Percentiles rank a stretch among this genome's conserved stretches.
phyloP scores from a whole-genome alignment of 2,797 vertebrate genomes.

The Phataginus tricuspis region DNA sequence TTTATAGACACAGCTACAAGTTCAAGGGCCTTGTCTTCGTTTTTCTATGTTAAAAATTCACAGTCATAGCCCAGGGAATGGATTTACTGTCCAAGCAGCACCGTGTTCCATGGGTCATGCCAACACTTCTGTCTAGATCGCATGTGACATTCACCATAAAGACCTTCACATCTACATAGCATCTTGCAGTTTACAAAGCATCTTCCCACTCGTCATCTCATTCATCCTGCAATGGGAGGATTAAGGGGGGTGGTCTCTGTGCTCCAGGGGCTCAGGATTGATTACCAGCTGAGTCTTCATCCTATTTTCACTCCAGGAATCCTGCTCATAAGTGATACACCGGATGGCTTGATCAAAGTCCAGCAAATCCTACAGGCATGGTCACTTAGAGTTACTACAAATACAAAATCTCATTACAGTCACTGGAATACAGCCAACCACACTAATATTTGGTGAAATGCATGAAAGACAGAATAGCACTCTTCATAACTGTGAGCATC shows the following conservation, averaged over 20 bases:
- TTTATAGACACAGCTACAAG: neutral
- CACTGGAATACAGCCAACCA: neutral
- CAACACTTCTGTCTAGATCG: neutral
- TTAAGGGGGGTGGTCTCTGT: neutral
- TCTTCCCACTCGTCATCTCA: neutral
- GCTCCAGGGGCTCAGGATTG: neutral
- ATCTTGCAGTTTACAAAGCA: neutral
- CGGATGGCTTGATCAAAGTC: constrained; percentile 20
- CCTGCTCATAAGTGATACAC: neutral
- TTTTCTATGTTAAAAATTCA: constrained; percentile 26
- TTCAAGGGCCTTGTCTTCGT: neutral
- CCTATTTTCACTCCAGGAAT: neutral
- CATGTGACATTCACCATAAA: neutral
- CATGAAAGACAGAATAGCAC: neutral
- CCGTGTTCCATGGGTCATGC: neutral
- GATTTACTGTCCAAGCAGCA: neutral
- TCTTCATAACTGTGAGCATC: neutral
- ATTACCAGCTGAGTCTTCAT: neutral
- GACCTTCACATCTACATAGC: neutral
- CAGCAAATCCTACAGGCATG: neutral
- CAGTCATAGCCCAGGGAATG: neutral
- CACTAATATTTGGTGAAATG: neutral
- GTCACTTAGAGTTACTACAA: neutral
- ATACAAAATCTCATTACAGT: neutral
- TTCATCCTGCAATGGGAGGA: neutral